Evolutionary conservation across 2,113 vertebrate genomes (phyloP).

Genomic region (Nyctibius bracteatus): DNA sequence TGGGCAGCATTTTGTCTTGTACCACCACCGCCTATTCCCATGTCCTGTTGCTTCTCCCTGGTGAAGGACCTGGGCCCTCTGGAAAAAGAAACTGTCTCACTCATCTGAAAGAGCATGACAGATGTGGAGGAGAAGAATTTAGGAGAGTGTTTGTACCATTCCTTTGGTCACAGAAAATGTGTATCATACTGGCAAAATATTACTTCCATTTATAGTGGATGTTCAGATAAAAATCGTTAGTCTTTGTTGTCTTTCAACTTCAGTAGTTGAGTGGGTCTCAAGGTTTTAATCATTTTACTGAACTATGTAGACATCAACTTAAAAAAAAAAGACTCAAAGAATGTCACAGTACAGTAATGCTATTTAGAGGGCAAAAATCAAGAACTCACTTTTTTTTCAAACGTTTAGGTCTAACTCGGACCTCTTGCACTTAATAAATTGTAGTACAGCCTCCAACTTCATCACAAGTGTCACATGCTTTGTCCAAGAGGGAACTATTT

Average conservation of each 20-base stretch:
- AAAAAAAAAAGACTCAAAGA: not conserved
- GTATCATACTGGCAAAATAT: not conserved
- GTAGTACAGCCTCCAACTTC: not conserved
- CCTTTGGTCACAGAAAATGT: not conserved
- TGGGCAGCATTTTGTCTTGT: constrained; percentile 2
- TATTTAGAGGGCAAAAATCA: not conserved
- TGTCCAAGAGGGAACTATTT: not conserved
- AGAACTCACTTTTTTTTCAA: not conserved
- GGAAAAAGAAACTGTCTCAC: not conserved
- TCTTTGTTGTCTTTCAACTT: not conserved
- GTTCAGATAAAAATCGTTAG: not conserved
- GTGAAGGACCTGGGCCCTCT: not conserved
- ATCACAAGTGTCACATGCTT: not conserved
- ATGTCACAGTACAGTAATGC: not conserved
- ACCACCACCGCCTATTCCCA: not conserved
- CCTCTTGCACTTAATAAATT: not conserved
- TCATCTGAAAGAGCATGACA: not conserved
- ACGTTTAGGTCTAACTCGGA: not conserved
- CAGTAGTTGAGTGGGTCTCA: not conserved
- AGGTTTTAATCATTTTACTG: not conserved
- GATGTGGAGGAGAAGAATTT: not conserved
- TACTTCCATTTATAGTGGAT: not conserved
- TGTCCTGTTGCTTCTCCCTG: not conserved
- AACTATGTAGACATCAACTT: not conserved
- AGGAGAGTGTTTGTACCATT: not conserved